A percentile compares a stretch with the other conserved stretches of the same genome.
phyloP scores from a whole-genome alignment of 2,888 invertebrate genomes.

The Mythimna lalbum region DNA sequence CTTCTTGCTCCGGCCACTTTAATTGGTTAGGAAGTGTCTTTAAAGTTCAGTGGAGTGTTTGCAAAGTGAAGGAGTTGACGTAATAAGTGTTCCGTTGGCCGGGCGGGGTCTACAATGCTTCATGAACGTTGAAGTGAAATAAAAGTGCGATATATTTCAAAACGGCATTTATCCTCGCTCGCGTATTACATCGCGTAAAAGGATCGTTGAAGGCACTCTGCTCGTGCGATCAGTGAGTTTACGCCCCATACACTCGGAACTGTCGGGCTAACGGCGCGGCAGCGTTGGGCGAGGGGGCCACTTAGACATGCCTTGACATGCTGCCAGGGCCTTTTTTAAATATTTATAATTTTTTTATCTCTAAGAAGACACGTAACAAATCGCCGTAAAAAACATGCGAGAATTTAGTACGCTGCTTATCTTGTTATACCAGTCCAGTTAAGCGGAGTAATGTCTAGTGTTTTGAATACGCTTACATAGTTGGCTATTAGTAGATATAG shows the following conservation, averaged over 20 bases:
- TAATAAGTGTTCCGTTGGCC: constrained; percentile 41
- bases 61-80: constrained; percentile 32
- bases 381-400: constrained; percentile 39
- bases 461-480: constrained; percentile 9
- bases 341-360: constrained; percentile 56
- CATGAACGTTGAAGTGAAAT: constrained; percentile 59
- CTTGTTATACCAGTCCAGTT: constrained; percentile 12
- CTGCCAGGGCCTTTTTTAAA: constrained; percentile 54
- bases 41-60: constrained; percentile 40
- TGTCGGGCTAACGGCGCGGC: constrained; percentile 61
- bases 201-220: constrained; percentile 73
- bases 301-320: constrained; percentile 60
- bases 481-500: neutral
- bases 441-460: neutral
- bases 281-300: constrained; percentile 55
- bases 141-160: constrained; percentile 64
- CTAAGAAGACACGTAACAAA: constrained; percentile 50
- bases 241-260: constrained; percentile 70
- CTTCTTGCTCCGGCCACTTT: constrained; percentile 40
- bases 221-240: constrained; percentile 71
- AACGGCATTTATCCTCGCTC: constrained; percentile 66
- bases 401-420: constrained; percentile 39
- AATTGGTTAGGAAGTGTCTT: constrained; percentile 51
- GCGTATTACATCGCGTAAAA: constrained; percentile 71
- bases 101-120: constrained; percentile 40